Conservation (phyloP, 2,888 invertebrate genomes). For the Nomada ruficornis region DNA sequence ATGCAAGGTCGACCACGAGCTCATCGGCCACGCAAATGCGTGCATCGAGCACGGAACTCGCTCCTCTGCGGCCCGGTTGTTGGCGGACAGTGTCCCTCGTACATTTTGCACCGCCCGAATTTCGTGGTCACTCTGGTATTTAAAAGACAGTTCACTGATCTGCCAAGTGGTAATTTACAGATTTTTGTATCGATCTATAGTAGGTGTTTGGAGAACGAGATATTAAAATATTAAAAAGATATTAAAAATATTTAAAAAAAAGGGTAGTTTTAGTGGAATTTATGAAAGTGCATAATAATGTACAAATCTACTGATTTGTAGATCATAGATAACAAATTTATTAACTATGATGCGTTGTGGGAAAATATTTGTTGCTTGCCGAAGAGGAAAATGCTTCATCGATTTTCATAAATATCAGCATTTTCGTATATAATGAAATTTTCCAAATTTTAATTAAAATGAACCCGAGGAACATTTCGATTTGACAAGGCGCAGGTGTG, state of each 20-base stretch:
- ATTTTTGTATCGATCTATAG: background rate
- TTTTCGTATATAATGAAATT: no score
- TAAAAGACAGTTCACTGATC: background rate
- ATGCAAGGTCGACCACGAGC: constrained; percentile 51
- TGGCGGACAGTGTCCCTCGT: constrained; percentile 5
- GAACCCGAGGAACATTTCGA: background rate
- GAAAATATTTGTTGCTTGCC: no score
- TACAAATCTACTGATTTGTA: no score
- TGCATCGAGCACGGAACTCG: constrained; percentile 29
- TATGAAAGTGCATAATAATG: no score
- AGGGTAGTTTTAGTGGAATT: no score
- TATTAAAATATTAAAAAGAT: no score
- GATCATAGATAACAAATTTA: no score
- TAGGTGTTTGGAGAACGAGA: no score
- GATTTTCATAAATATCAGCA: no score
- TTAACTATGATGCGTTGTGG: no score
- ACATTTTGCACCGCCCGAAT: background rate
- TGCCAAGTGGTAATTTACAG: background rate
- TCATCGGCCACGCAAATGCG: constrained; percentile 50
- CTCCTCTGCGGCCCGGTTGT: constrained; percentile 12
- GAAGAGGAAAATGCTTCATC: no score
- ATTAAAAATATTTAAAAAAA: no score
- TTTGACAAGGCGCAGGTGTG: background rate
- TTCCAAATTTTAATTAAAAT: background rate
- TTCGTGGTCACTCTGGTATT: background rate